Evolutionary conservation across 30 jellyfish, hydroid and myxozoan genomes (phyloP).

Genomic region (Hydractinia symbiolongicarpus): DNA sequence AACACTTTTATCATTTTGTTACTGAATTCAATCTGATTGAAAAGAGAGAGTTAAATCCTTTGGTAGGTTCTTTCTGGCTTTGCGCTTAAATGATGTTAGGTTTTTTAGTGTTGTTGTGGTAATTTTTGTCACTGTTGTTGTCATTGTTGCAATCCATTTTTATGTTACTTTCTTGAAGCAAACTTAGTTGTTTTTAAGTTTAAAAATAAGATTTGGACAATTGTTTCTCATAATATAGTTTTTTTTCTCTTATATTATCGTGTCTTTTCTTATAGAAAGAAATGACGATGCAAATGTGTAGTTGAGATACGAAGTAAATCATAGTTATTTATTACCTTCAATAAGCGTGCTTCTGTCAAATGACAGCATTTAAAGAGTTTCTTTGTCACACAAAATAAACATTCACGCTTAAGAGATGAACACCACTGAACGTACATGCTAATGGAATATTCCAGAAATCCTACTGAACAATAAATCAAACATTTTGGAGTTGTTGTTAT

Average conservation of each 20-base stretch:
- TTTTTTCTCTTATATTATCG: neutral
- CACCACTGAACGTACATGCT: no score
- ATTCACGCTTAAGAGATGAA: no score
- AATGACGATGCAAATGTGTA: slow-evolving; percentile 36
- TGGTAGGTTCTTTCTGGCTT: slow-evolving; percentile 49
- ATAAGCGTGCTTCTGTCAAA: no score
- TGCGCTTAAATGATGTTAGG: neutral
- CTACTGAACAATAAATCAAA: no score
- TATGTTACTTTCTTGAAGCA: neutral
- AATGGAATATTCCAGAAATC: no score
- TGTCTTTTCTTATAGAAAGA: slow-evolving; percentile 10
- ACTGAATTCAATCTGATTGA: slow-evolving; percentile 73
- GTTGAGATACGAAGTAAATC: neutral
- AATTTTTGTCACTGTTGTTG: neutral
- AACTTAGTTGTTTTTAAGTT: no score
- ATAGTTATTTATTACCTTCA: no score
- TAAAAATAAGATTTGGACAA: neutral
- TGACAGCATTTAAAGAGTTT: no score
- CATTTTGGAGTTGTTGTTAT: no score
- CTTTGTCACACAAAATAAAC: no score
- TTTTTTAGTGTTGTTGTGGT: neutral
- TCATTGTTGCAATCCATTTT: neutral
- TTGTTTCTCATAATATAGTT: neutral
- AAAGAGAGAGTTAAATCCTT: slow-evolving; percentile 74
- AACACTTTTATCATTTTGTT: slow-evolving; percentile 77